Evolutionary conservation across 2,888 invertebrate species (phyloP), one percentile per base, ranked within the genome.

Genomic region (Drosophila rellima): DNA sequence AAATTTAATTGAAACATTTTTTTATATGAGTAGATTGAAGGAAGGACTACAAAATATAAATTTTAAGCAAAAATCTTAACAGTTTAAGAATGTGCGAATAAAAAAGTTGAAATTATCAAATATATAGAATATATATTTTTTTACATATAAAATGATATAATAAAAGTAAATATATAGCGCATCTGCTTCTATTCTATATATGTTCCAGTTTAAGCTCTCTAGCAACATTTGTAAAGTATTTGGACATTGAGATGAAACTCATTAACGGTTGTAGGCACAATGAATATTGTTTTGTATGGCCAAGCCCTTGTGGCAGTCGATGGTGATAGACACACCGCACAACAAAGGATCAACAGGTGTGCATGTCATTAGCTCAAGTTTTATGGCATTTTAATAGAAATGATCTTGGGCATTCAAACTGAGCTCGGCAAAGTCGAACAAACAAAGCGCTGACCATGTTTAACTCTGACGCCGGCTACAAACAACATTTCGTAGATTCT

Each of bases 281-380:
- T 48, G 39, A 33, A 11, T 33, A 11, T 8, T n/a, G 15, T 26
- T 48, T 50, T 15, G 11, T 39, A 51, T 8, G 29, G 35, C 61
- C 54, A 56, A 62, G 56, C 56, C 56, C 39, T 37, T 51, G 31
- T 33, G 20, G n/a, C 18, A 15, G 40, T 20, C 11, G 18, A 29
- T 40, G 18, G 44, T 26, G 23, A 20, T 39, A 56, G 57, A 72
- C 61, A 69, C 50, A 70, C 56, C 64, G 31, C 45, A 65, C 64
- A 81, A 85, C 85, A 85, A 89, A 85, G 89, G 89, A 89, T 80
- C 88, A 80, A 87, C 89, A 89, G 85, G 85, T 85, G 85, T 89
- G 83, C 80, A 61, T 77, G 71, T 80, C 89, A 89, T 85, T 85
- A 85, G 88, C 29, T 60, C 59, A 73, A 70, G 74, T 84, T 85